Base-by-base conservation (phyloP, 1,140 invertebrate genomes). In the Diorhabda sublineata region DNA sequence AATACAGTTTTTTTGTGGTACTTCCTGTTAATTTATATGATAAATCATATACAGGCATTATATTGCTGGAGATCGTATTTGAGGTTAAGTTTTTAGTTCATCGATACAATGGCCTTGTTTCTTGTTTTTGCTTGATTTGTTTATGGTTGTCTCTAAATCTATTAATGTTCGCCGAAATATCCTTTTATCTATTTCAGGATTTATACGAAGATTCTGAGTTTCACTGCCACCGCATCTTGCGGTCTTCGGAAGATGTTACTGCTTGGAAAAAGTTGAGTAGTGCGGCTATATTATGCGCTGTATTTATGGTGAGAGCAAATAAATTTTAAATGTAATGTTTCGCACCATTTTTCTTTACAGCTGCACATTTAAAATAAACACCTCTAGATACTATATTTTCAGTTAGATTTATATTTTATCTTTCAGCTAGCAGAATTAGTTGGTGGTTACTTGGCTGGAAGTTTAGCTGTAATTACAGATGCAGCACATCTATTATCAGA, bases 401-500 rank as follows among this genome's bases (percentile, higher is more conserved):
- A 7, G 7, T 41, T 61, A 60, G 7, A 6, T 60, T 26, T 60
- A 7, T 43, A 42, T 67, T 11, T 60, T 68, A 67, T 75, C 73
- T 75, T 77, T 58, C 70, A 90, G 89, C 80, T 89, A 72, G 85
- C 87, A 73, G 89, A 90, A 83, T 81, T 90, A 72, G 81, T 90
- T 58, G 92, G 92, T 71, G 92, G 92, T 2, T 89, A 91, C 79
- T 78, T 93, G 45, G 91, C 92, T 11, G 88, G 90, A 76, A 93
- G 91, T 82, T 82, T 94, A 67, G 92, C 93, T 6, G 88, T 94
- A 73, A 91, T 93, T 87, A 89, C 90, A 41, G 92, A 95, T 82
- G 92, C 92, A 43, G 92, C 92, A 45, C 92, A 95, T 84, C 85
- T 95, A 79, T 83, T 93, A 69, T 91, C 90, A 71, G 93, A 95